Conservation (phyloP, 1,140 invertebrate genomes). For the Scaptomyza hsui region DNA sequence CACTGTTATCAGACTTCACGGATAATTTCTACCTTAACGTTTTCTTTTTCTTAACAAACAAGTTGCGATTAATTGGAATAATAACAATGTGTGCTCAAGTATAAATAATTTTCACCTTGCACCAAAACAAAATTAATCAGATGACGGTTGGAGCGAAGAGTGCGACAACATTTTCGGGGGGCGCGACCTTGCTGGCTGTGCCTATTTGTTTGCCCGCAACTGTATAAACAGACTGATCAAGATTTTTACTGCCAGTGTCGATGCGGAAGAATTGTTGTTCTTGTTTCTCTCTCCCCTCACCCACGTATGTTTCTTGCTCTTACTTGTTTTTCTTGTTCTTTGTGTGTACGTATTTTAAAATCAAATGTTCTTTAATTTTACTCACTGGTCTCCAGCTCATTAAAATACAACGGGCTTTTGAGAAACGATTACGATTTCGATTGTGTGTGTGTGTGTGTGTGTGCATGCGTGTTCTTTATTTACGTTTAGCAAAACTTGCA, state of each 20-base stretch:
- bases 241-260: constrained; percentile 29
- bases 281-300: constrained; percentile 26
- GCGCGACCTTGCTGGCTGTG: constrained; percentile 42
- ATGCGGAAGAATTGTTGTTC: constrained; percentile 68
- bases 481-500: constrained; percentile 34
- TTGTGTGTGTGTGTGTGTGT: constrained; percentile 5
- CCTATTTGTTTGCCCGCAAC: constrained; percentile 68
- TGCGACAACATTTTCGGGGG: constrained; percentile 44
- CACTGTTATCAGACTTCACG: constrained; percentile 12
- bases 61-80: constrained; percentile 3
- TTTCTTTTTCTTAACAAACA: neutral
- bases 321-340: constrained; percentile 3
- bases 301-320: neutral
- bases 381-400: constrained; percentile 59
- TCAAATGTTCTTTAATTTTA: constrained; percentile 75
- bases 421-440: neutral
- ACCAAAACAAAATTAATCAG: constrained; percentile 5
- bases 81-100: neutral
- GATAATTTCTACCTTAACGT: constrained; percentile 13
- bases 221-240: constrained; percentile 65
- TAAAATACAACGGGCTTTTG: constrained; percentile 53
- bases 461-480: constrained; percentile 28
- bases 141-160: constrained; percentile 30
- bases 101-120: constrained; percentile 19
- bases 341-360: constrained; percentile 49